Evolutionary conservation across 35 echinoderm and acorn worm species (phyloP), one percentile per base, ranked within the genome.

Genomic region (Acanthaster planci): DNA sequence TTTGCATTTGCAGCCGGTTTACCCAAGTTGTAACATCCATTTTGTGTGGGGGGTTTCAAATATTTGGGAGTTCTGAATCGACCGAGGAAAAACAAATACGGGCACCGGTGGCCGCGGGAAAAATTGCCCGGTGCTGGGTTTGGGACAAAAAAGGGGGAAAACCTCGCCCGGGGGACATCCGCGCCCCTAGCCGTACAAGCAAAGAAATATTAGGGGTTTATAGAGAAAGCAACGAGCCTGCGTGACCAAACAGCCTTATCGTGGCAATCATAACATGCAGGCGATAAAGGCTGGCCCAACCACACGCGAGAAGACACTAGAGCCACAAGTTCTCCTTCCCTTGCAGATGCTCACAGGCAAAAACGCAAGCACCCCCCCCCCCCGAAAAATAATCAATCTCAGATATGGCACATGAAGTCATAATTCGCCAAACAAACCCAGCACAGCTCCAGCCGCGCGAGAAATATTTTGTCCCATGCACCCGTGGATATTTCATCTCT

Each of bases 11-110:
- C 18, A 27, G 38, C 14, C 7, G n/a, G 79, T 81, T 81, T 81
- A 81, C 79, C 40, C 51, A 81, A 53, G 79, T 81, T 81, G 79
- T 53, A 52, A 81, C 79, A 81, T 81, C 37, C n/a, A 32, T 53
- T 32, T 51, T 81, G 40, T 35, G 26, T 35, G 15, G 32, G 29
- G 47, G 79, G 51, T 81, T 81, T 52, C 79, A 42, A 81, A 81
- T 81, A 81, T 81, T 81, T 81, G 79, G 79, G 50, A 81, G 79
- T 81, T 51, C 51, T 44, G 51, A 81, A 52, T 81, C 40, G 51
- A 81, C 38, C 40, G 79, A 52, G 51, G 79, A 44, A 21, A 81
- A 81, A 81, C 79, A 81, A 81, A 81, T 32, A 81, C 29, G 52
- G 39, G 44, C 29, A 51, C 0, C 8, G 34, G 64, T 34, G 64